Base-by-base conservation (phyloP, 2,113 vertebrate species). In the Lanius collurio region DNA sequence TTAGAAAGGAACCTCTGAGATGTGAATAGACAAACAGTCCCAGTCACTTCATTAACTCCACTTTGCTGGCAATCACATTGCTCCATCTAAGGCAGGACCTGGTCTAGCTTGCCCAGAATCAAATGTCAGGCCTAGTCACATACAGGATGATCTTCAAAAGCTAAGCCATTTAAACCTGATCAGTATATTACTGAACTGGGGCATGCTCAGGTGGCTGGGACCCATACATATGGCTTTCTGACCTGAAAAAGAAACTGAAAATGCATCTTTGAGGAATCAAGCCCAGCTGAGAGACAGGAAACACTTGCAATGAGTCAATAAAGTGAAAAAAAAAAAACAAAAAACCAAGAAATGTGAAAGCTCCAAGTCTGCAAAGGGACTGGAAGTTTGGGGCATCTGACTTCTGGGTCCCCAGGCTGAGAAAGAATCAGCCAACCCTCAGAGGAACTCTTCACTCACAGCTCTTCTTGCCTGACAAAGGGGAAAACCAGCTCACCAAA, bases 151-250 rank as follows among this genome's bases (percentile, higher is more conserved):
- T 67, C 39, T 70, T 60, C 56, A 47, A 31, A 89, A 92, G 26
- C 68, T 83, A 15, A 26, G 7, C 75, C 23, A 37, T 35, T 87
- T 44, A 71, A 90, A 85, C 28, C 39, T 56, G 39, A 84, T 39
- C 27, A 75, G 74, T 52, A 16, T 7, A 7, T 41, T 22, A 73
- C 80, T 74, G 28, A 76, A 69, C 60, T 70, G 35, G 15, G 19
- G 28, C 19, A 11, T 55, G 5, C 21, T 46, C 0, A 0, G 8
- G 17, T 55, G 46, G 37, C 42, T 71, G 46, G 62, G 20, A 82
- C 37, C 37, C 9, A 15, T 53, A 5, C 27, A 10, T 42, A 41
- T 44, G 41, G 31, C 19, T 65, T 55, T 78, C 46, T 67, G 37
- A 55, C 21, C 21, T 56, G 60, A 49, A 78, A 81, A 63, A 57